Evolutionary conservation across 1,140 invertebrate genomes (phyloP).

Genomic region (Solen grandis): DNA sequence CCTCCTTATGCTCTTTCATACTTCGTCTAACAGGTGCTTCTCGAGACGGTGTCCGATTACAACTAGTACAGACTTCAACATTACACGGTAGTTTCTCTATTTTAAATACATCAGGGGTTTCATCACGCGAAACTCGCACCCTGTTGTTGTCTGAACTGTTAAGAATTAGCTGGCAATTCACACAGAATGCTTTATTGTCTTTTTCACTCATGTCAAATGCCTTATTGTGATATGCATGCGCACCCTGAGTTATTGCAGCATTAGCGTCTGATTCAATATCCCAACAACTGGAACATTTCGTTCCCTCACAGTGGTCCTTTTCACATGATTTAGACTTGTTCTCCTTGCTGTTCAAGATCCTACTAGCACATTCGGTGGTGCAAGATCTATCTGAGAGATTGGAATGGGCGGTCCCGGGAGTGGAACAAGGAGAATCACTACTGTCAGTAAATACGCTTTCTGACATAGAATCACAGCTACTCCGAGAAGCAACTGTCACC

Average conservation of each 20-base stretch:
- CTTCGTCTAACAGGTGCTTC: background rate
- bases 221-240: slow-evolving; percentile 24
- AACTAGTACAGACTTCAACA: background rate
- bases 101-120: slow-evolving; percentile 14
- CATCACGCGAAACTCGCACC: slow-evolving; percentile 20
- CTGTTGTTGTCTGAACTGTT: slow-evolving; percentile 41
- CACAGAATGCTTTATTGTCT: background rate
- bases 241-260: background rate
- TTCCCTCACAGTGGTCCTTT: slow-evolving; percentile 39
- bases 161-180: background rate
- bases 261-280: background rate
- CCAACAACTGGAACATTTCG: slow-evolving; percentile 19
- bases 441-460: slow-evolving; percentile 29
- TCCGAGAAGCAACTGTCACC: slow-evolving; percentile 27
- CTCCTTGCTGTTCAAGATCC: background rate
- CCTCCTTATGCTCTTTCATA: background rate
- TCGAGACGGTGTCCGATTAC: slow-evolving; percentile 1
- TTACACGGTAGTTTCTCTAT: slow-evolving; percentile 22
- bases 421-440: slow-evolving; percentile 23
- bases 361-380: background rate
- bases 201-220: background rate
- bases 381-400: background rate
- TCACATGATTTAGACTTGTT: background rate
- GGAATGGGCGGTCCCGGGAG: background rate
- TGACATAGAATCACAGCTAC: slow-evolving; percentile 41